These are phyloP conservation scores for Meloidogyne chitwoodi DNA, from an alignment of 1,140 invertebrate genomes.

Conservation along the genomic window DNA sequence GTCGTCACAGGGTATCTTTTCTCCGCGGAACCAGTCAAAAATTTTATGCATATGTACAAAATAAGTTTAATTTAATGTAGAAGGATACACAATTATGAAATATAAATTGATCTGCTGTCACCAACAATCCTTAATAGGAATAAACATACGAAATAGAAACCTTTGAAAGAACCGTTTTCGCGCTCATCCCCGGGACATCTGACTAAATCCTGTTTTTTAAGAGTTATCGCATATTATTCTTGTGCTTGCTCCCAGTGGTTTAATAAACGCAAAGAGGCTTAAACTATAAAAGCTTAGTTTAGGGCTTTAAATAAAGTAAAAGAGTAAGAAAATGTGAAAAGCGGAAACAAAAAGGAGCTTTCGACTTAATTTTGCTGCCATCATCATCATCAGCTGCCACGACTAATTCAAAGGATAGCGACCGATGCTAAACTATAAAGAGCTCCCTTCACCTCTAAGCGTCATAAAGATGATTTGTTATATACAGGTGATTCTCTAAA, in stretches of 20 bases:
- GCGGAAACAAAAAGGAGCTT: neutral
- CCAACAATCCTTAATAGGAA: too few species aligned
- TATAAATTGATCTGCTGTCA: too few species aligned
- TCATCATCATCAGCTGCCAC: neutral
- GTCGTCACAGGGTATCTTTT: neutral
- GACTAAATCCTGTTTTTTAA: neutral
- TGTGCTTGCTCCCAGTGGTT: neutral
- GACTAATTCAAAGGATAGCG: neutral
- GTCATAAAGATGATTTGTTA: too few species aligned
- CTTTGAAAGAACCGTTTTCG: neutral
- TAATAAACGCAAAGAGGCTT: neutral
- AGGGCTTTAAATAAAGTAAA: neutral
- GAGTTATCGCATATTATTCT: neutral
- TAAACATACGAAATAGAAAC: neutral
- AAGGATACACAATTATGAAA: neutral
- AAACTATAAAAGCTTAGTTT: neutral
- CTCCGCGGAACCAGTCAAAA: constrained; percentile 10
- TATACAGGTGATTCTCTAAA: too few species aligned
- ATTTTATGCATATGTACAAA: constrained; percentile 15
- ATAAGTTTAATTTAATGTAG: neutral
- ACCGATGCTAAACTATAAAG: neutral
- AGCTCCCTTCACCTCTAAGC: neutral
- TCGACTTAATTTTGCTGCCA: neutral
- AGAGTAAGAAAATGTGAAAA: neutral
- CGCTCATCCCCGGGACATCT: neutral